Conservation (phyloP, 2,888 invertebrate genomes). For the Megalurothrips usitatus region DNA sequence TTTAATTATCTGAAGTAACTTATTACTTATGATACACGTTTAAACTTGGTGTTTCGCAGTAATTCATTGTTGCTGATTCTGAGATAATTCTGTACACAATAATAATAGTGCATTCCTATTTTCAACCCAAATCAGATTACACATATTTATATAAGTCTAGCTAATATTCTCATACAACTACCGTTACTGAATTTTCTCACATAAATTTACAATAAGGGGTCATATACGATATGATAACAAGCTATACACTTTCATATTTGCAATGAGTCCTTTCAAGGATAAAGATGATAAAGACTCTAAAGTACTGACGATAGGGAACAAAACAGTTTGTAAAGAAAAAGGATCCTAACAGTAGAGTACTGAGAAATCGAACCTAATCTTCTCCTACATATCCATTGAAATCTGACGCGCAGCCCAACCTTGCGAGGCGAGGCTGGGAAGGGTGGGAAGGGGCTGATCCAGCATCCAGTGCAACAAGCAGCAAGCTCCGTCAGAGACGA, state of each 20-base stretch:
- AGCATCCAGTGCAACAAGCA: slow-evolving; percentile 5
- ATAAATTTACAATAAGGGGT: slow-evolving; percentile 10
- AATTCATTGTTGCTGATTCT: background rate
- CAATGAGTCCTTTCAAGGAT: slow-evolving; percentile 12
- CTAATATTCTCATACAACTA: slow-evolving; percentile 23
- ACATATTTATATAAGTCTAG: slow-evolving; percentile 22
- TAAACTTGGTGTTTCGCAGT: slow-evolving; percentile 9
- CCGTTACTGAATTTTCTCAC: background rate
- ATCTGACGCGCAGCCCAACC: slow-evolving; percentile 2
- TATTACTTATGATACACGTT: slow-evolving; percentile 7
- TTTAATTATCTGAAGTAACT: slow-evolving; percentile 1
- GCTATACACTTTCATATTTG: slow-evolving; percentile 25
- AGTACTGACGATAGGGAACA: background rate
- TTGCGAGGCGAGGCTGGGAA: background rate
- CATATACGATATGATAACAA: slow-evolving; percentile 23
- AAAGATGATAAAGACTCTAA: slow-evolving; percentile 6
- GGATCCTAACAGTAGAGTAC: background rate
- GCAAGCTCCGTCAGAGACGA: slow-evolving; percentile 12
- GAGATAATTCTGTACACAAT: slow-evolving; percentile 4
- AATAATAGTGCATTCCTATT: slow-evolving; percentile 16
- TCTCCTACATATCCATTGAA: background rate
- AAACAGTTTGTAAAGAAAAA: background rate
- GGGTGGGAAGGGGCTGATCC: background rate
- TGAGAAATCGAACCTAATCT: background rate
- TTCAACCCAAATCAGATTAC: slow-evolving; percentile 9